Evolutionary conservation across 2,888 invertebrate species (phyloP), one percentile per base, ranked within the genome.

Genomic region (Laothoe populi): DNA sequence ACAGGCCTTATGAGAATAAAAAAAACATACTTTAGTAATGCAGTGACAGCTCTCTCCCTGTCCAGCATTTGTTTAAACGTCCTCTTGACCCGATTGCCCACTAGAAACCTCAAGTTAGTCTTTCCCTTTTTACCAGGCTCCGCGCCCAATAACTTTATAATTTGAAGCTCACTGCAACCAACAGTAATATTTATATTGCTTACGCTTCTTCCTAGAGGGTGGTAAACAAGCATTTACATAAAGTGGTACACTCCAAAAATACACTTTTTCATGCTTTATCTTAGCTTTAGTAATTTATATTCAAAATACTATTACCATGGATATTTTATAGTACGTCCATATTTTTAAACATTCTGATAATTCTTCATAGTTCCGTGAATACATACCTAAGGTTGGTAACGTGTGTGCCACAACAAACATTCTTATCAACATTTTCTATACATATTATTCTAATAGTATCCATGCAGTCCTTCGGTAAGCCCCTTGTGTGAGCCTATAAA

Each of bases 391-490:
- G 88, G 83, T 96, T 97, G 4, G 94, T 92, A 0, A 98, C 97
- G 79, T 98, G 98, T 0, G 98, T 98, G 0, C 98, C 98, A 84
- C 98, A 98, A 79, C 98, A 98, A 94, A 97, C 95, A 75, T 97
- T 97, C 64, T 95, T 94, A 70, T 98, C 97, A 53, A 97, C 86
- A 21, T 95, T 95, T 40, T 95, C 95, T 64, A 98, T 98, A 60
- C 94, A 94, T 40, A 98, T 94, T 2, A 98, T 95, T 60, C 98
- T 91, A 13, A 97, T 95, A 24, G 95, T 94, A 0, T 96, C 96
- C 70, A 94, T 94, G 70, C 96, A 96, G 80, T 97, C 97, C 64
- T 95, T 96, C 0, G 98, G 97, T 26, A 98, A 84, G 0, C 96
- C 97, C 70, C 96, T 88, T 0, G 95, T 95, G 66, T 95, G 93